phyloP scores from a whole-genome alignment of 1,140 invertebrate species.

The Megathymus violae region DNA sequence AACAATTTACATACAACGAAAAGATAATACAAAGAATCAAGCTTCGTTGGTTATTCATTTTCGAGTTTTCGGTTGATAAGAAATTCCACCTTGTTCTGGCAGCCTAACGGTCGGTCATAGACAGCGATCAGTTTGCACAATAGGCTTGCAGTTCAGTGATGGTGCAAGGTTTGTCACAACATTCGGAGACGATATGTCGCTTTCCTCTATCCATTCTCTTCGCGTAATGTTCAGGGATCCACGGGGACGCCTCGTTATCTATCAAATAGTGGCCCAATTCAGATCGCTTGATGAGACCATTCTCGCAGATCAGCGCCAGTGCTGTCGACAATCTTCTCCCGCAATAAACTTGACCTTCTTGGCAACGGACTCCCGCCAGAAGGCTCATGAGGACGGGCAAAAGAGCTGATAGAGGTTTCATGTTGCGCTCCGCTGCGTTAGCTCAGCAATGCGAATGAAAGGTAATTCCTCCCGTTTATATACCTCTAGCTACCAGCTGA shows the following conservation, averaged over 20 bases:
- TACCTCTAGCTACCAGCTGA: background rate
- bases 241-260: too few relatives aligned
- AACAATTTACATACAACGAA: too few relatives aligned
- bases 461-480: slow-evolving; percentile 2
- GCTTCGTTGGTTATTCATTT: too few relatives aligned
- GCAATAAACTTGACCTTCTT: slow-evolving; percentile 40
- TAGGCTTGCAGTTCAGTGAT: slow-evolving; percentile 36
- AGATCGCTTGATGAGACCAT: slow-evolving; percentile 21
- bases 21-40: too few relatives aligned
- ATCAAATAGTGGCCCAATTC: too few relatives aligned
- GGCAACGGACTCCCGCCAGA: slow-evolving; percentile 16
- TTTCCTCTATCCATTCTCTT: background rate
- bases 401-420: slow-evolving; percentile 23
- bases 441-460: background rate
- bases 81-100: too few relatives aligned
- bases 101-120: too few relatives aligned
- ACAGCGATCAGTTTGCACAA: slow-evolving; percentile 21
- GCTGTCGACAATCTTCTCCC: slow-evolving; percentile 38
- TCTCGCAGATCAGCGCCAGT: slow-evolving; percentile 37
- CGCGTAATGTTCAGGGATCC: too few relatives aligned
- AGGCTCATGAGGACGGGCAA: slow-evolving; percentile 22
- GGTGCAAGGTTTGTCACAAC: slow-evolving; percentile 42
- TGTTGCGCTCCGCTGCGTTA: slow-evolving; percentile 15
- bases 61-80: too few relatives aligned
- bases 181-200: slow-evolving; percentile 42